phyloP scores from a whole-genome alignment of 2,797 vertebrate species.

The Notoglanidium macrostoma region DNA sequence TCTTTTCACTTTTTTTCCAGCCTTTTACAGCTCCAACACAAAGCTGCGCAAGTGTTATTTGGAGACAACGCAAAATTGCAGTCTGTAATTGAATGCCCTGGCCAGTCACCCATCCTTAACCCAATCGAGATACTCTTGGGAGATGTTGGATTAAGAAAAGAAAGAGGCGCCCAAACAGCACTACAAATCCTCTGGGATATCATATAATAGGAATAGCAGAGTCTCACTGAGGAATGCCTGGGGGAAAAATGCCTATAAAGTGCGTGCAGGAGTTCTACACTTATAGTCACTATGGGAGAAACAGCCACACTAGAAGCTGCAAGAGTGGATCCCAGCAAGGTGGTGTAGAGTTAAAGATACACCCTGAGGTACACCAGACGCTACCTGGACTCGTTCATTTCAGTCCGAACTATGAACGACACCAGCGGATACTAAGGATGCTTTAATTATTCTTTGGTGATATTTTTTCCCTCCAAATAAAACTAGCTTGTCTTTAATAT shows the following conservation, averaged over 20 bases:
- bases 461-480: no score
- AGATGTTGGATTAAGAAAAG: slow-evolving; percentile 1
- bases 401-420: no score
- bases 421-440: no score
- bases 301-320: background rate
- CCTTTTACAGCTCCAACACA: background rate
- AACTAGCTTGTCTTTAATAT: no score
- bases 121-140: background rate
- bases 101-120: background rate
- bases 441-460: no score
- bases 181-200: background rate
- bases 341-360: background rate
- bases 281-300: background rate
- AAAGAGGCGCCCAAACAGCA: background rate
- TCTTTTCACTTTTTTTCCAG: background rate
- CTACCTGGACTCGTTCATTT: no score
- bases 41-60: background rate
- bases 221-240: background rate
- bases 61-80: background rate
- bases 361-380: no score
- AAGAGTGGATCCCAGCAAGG: background rate
- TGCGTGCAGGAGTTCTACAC: background rate
- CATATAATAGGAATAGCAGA: background rate
- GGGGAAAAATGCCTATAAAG: background rate
- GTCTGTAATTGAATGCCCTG: slow-evolving; percentile 6